Percentiles rank a stretch among this genome's conserved stretches.
Evolutionary conservation across 2,888 invertebrate species (phyloP).

Genomic region (Epistrophe eligans): DNA sequence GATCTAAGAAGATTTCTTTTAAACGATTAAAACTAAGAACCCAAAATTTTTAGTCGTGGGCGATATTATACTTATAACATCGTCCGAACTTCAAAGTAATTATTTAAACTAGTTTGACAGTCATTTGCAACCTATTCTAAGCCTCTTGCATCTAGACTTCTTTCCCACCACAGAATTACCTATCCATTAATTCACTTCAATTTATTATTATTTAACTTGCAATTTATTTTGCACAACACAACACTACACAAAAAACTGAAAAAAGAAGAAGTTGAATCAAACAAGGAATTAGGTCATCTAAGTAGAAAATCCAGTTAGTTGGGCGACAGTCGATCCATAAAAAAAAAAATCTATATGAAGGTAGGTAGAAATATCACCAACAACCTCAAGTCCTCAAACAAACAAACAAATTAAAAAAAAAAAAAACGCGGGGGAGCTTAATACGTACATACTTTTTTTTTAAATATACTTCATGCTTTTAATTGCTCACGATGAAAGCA

Average conservation of each 20-base stretch:
- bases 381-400: slow-evolving; percentile 6
- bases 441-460: not conserved
- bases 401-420: not conserved
- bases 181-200: slow-evolving; percentile 22
- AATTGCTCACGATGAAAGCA: slow-evolving; percentile 68
- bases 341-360: slow-evolving; percentile 7
- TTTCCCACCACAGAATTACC: not conserved
- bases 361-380: slow-evolving; percentile 15
- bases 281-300: slow-evolving; percentile 66
- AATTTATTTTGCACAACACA: slow-evolving; percentile 1
- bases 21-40: not conserved
- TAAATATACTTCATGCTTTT: slow-evolving; percentile 48
- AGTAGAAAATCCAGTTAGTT: slow-evolving; percentile 67
- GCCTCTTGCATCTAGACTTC: not conserved
- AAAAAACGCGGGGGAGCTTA: slow-evolving; percentile 29
- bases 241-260: not conserved
- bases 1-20: too few relatives aligned
- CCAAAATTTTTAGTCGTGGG: not conserved
- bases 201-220: slow-evolving; percentile 48
- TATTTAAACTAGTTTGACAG: slow-evolving; percentile 21
- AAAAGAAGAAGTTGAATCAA: slow-evolving; percentile 37
- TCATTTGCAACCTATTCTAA: not conserved
- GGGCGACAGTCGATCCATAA: slow-evolving; percentile 50
- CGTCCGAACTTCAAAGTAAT: not conserved
- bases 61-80: not conserved